Conservation (phyloP, 1,140 invertebrate genomes). For the Sitobion miscanthi region DNA sequence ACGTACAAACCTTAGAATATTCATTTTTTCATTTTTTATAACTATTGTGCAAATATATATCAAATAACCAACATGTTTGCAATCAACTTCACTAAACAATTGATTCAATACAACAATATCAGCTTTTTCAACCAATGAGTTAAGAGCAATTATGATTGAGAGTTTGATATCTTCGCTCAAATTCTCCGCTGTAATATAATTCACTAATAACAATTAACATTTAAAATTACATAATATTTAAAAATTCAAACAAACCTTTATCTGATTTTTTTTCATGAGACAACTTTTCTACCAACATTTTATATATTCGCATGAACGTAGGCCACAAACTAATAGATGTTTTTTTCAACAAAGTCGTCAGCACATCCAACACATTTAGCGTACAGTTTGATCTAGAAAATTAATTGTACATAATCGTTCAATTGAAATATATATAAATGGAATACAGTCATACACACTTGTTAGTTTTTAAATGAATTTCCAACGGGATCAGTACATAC, state of each 20-base stretch:
- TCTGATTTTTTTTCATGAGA: not conserved
- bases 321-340: not conserved
- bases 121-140: not conserved
- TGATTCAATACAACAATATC: slow-evolving; percentile 2
- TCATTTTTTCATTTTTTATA: slow-evolving; percentile 47
- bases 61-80: slow-evolving; percentile 44
- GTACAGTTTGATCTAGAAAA: not conserved
- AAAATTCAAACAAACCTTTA: not conserved
- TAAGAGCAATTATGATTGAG: not conserved
- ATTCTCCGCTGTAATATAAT: not conserved
- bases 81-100: not conserved
- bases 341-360: slow-evolving; percentile 28
- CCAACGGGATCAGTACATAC: slow-evolving; percentile 47
- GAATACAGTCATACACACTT: slow-evolving; percentile 10
- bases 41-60: slow-evolving; percentile 35
- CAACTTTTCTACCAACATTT: slow-evolving; percentile 24
- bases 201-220: not conserved
- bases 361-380: not conserved
- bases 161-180: slow-evolving; percentile 21
- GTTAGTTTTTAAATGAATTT: slow-evolving; percentile 49
- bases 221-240: not conserved
- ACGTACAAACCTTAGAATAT: slow-evolving; percentile 22
- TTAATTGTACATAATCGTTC: not conserved
- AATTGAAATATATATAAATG: not conserved
- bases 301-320: slow-evolving; percentile 27